Base-by-base conservation (phyloP, 2,797 vertebrate genomes). In the Myoxocephalus aenaeus region DNA sequence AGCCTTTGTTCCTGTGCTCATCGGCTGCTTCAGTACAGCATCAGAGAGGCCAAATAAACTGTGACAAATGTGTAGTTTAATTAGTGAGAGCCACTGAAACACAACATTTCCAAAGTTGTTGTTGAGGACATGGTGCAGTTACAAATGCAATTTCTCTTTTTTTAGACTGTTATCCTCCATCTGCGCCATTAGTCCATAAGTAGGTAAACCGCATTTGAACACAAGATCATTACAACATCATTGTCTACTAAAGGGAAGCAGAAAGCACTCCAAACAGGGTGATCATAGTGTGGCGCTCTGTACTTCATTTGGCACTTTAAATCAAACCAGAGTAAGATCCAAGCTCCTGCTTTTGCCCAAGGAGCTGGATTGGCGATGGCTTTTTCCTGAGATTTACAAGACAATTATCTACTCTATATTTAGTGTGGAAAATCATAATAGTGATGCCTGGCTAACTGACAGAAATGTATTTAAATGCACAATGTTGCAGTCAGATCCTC, bases 1-100 rank as follows among this genome's bases (percentile, higher is more conserved):
- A 36, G 7, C 40, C 77, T 86, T 70, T 80, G 80, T 74, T 73
- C 71, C 73, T 69, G 64, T 70, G 20, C 76, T 72, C 75, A 65
- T 57, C 65, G 13, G 61, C 54, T 51, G 50, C 69, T 73, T 62
- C 42, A 20, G 64, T 9, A 29, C 61, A 71, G 71, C 38, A 75
- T 64, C 69, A 36, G 15, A 68, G 68, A 70, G 63, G 66, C 65
- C 63, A 78, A 75, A 80, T 53, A 22, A 75, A 54, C 62, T n/a
- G 12, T 61, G 40, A 72, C 63, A 77, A 75, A 74, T 32, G 14
- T 67, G 42, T 62, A 32, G 63, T 73, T 86, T 54, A 70, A 66
- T 73, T 54, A 73, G 32, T 22, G 34, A 75, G 20, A 34, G 44
- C n/a, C 73, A 53, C 40, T 1, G 56, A 66, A 63, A 69, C 10